Evolutionary conservation across 2,113 vertebrate species (phyloP).

Genomic region (Pedionomus torquatus): DNA sequence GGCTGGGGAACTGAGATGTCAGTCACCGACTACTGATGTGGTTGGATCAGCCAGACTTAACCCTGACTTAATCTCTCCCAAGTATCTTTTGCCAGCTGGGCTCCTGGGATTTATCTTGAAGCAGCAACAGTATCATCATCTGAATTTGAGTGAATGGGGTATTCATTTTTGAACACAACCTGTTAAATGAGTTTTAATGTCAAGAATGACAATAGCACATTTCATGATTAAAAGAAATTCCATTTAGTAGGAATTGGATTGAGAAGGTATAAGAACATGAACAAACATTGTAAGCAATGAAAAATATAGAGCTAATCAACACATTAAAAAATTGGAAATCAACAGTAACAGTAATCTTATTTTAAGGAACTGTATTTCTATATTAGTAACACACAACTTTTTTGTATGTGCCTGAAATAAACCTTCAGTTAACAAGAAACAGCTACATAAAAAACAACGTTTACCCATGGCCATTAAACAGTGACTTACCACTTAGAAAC

Average conservation of each 20-base stretch:
- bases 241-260: not conserved
- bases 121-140: not conserved
- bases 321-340: not conserved
- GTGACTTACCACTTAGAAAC: not conserved
- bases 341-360: not conserved
- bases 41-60: not conserved
- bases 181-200: not conserved
- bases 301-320: not conserved
- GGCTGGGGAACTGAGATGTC: not conserved
- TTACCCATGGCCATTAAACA: not conserved
- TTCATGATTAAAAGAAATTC: too few species aligned
- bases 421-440: not conserved
- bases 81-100: not conserved
- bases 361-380: not conserved
- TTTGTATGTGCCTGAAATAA: not conserved
- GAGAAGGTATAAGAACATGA: not conserved
- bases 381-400: not conserved
- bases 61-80: not conserved
- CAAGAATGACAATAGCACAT: not conserved
- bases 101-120: not conserved
- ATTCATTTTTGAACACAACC: not conserved
- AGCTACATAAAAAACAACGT: not conserved
- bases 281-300: not conserved
- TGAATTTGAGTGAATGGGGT: not conserved
- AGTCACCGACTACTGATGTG: not conserved